Conservation (phyloP, 2,888 invertebrate genomes). For the Orthonychiurus folsomi region DNA sequence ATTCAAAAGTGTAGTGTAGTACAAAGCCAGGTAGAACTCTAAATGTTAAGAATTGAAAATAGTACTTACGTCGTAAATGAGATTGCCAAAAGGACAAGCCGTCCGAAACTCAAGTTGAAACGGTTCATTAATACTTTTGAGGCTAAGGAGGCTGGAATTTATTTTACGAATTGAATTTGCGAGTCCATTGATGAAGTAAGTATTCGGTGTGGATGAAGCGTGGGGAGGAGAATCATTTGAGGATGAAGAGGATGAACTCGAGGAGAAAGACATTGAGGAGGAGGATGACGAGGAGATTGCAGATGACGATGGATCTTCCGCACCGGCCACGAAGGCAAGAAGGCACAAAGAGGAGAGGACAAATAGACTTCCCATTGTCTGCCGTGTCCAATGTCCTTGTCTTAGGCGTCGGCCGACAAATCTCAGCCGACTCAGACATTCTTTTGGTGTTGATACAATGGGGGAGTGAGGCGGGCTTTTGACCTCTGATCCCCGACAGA, state of each 20-base stretch:
- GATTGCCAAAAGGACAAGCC: slow-evolving; percentile 35
- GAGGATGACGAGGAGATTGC: neutral
- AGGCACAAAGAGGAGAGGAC: neutral
- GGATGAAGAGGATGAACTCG: slow-evolving; percentile 6
- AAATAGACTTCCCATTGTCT: neutral
- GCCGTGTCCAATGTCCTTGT: neutral
- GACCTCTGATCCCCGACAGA: no score
- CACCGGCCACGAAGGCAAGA: neutral
- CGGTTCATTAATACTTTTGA: slow-evolving; percentile 22
- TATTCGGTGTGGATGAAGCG: slow-evolving; percentile 9
- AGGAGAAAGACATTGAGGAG: neutral
- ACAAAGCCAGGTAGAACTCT: no score
- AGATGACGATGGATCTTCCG: neutral
- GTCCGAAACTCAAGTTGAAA: slow-evolving; percentile 36
- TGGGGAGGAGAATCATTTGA: neutral
- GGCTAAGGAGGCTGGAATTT: slow-evolving; percentile 24
- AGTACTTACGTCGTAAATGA: slow-evolving; percentile 37
- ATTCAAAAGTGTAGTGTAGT: no score
- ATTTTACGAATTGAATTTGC: slow-evolving; percentile 29
- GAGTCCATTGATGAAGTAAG: slow-evolving; percentile 35
- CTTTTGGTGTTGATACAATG: neutral
- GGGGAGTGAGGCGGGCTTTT: no score
- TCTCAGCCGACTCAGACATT: neutral
- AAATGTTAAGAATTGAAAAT: no score
- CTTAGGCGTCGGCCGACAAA: neutral